phyloP scores from a whole-genome alignment of 2,888 invertebrate genomes.

The Rhodophaea formosa region DNA sequence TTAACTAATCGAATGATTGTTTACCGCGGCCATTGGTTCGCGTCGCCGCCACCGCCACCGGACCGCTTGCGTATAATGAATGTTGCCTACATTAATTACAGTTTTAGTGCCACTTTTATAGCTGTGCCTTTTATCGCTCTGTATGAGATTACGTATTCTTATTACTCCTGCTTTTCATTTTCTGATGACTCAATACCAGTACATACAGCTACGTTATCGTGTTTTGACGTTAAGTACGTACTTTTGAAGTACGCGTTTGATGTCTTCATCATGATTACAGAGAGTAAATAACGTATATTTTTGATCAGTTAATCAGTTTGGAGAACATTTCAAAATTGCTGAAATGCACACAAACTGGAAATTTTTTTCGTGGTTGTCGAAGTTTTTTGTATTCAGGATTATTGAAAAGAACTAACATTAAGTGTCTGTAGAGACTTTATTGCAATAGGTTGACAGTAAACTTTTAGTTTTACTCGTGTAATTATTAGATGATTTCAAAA shows the following conservation, averaged over 20 bases:
- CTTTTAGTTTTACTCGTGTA: no score
- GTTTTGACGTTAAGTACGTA: background rate
- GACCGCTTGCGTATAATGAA: slow-evolving; percentile 64
- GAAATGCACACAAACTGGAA: no score
- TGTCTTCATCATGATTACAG: background rate
- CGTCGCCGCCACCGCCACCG: slow-evolving; percentile 45
- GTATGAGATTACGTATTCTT: slow-evolving; percentile 67
- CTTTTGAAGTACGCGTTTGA: background rate
- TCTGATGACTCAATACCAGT: slow-evolving; percentile 66
- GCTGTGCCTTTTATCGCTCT: slow-evolving; percentile 62
- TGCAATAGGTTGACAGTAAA: no score
- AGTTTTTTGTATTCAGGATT: no score
- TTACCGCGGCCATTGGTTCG: slow-evolving; percentile 53
- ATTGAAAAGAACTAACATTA: no score
- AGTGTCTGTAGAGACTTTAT: no score
- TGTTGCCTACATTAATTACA: slow-evolving; percentile 72
- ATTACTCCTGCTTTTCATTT: slow-evolving; percentile 55
- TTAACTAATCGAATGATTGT: slow-evolving; percentile 73
- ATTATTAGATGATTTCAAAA: no score
- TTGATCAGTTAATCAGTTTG: no score
- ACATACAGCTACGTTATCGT: slow-evolving; percentile 45
- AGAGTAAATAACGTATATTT: no score
- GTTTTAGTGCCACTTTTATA: slow-evolving; percentile 70
- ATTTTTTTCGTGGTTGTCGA: no score
- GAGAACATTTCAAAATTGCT: no score